Conservation (phyloP, 2,888 invertebrate genomes). For the Coecobrya sp. region DNA sequence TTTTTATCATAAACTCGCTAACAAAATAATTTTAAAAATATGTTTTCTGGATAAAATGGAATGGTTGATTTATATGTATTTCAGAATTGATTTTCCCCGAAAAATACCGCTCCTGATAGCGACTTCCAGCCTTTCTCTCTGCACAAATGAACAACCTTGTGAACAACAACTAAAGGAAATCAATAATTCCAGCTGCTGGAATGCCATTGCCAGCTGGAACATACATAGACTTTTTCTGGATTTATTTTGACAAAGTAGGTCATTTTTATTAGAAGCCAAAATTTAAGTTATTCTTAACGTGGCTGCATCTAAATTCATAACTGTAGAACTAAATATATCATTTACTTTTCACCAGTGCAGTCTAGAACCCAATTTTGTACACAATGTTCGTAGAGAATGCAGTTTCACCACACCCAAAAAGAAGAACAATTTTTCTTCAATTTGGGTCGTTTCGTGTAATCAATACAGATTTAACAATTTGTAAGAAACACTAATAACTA, state of each 20-base stretch:
- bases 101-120: too few species aligned
- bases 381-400: neutral
- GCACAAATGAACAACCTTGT: neutral
- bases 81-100: too few species aligned
- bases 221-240: constrained; percentile 5
- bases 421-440: constrained; percentile 1
- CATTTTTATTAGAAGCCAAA: neutral
- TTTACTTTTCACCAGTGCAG: neutral
- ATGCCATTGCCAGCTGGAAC: constrained; percentile 65
- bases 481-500: too few species aligned
- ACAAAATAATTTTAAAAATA: too few species aligned
- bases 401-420: constrained; percentile 35
- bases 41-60: too few species aligned
- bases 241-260: neutral
- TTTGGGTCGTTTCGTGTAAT: neutral
- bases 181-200: constrained; percentile 59
- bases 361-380: neutral
- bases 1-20: too few species aligned
- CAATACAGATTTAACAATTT: neutral
- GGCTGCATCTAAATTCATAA: neutral
- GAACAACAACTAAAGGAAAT: constrained; percentile 17
- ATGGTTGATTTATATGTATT: too few species aligned
- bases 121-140: neutral
- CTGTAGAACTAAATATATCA: neutral
- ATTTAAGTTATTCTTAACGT: neutral